These are phyloP conservation scores for Chrysaora quinquecirrha DNA, from an alignment of 30 jellyfish, hydroid and myxozoan genomes.

Conservation along the genomic window DNA sequence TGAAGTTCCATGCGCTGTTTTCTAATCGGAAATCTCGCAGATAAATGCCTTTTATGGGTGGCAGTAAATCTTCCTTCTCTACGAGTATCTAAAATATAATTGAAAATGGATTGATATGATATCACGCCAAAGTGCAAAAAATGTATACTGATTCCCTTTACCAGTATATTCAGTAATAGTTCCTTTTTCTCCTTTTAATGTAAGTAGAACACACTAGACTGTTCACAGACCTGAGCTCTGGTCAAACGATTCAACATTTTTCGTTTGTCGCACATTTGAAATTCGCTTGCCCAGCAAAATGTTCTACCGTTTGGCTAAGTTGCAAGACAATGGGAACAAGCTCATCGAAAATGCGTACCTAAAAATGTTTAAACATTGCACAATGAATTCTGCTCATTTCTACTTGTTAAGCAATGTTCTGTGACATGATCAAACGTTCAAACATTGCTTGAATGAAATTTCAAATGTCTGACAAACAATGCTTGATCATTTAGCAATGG, in stretches of 20 bases:
- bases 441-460: no score
- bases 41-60: slow-evolving; percentile 43
- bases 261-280: not conserved
- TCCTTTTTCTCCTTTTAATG: not conserved
- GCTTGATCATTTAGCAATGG: no score
- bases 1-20: slow-evolving; percentile 22
- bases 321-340: not conserved
- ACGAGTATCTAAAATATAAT: slow-evolving; percentile 17
- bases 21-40: not conserved
- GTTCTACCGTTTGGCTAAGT: not conserved
- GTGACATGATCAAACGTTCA: no score
- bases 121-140: not conserved
- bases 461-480: no score
- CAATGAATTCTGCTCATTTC: no score
- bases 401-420: no score
- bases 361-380: no score
- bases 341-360: no score
- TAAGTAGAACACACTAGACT: not conserved
- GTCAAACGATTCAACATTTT: no score
- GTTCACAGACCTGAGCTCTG: not conserved
- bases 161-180: not conserved
- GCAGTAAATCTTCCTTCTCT: slow-evolving; percentile 15
- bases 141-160: not conserved
- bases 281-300: no score
- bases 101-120: not conserved